Conservation (phyloP, 2,888 invertebrate genomes). For the Mythimna loreyi region DNA sequence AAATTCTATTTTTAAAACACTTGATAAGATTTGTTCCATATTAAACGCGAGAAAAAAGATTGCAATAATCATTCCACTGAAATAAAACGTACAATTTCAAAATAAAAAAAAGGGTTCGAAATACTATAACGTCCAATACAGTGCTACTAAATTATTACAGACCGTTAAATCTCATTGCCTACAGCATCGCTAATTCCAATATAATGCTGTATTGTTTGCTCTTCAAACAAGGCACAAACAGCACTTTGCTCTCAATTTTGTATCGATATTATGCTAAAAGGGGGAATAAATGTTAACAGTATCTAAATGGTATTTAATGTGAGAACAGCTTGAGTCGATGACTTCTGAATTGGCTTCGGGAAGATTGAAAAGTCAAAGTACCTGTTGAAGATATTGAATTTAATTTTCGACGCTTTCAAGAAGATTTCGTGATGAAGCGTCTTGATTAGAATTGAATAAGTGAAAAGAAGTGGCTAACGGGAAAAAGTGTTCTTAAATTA, state of each 20-base stretch:
- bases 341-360: slow-evolving; percentile 21
- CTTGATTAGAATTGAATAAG: slow-evolving; percentile 16
- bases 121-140: not conserved
- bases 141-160: slow-evolving; percentile 3
- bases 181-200: slow-evolving; percentile 23
- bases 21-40: too few species aligned
- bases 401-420: slow-evolving; percentile 14
- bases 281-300: slow-evolving; percentile 41
- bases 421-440: not conserved
- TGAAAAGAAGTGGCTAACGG: not conserved
- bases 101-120: not conserved
- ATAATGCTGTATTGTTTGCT: slow-evolving; percentile 32
- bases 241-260: slow-evolving; percentile 29
- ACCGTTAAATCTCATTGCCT: slow-evolving; percentile 13
- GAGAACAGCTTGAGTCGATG: slow-evolving; percentile 31
- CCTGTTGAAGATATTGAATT: slow-evolving; percentile 21
- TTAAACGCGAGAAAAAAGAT: too few species aligned
- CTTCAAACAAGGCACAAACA: slow-evolving; percentile 32
- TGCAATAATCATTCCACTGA: not conserved
- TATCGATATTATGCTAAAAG: slow-evolving; percentile 46
- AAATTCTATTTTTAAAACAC: too few species aligned
- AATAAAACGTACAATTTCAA: not conserved
- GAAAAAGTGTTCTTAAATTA: not conserved
- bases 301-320: slow-evolving; percentile 29
- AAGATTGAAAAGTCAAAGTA: slow-evolving; percentile 33